Evolutionary conservation across 1,140 invertebrate species (phyloP).

Genomic region (Pogonognathellus flavescens): DNA sequence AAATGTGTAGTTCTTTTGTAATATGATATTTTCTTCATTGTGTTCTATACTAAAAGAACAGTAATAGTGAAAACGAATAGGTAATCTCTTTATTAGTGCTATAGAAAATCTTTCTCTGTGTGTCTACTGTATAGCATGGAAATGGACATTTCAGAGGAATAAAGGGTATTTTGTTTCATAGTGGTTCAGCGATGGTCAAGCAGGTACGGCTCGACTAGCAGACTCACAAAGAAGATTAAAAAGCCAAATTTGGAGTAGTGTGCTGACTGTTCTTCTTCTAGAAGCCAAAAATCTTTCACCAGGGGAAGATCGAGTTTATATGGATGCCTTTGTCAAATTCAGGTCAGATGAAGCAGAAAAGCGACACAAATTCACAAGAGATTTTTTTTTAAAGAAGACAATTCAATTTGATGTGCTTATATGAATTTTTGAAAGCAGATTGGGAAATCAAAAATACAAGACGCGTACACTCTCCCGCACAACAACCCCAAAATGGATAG

Average conservation of each 20-base stretch:
- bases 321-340: conserved; percentile 97
- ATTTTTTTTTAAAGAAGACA: not conserved
- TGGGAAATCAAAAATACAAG: conserved; percentile 98
- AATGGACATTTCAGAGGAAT: not conserved
- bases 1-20: too few relatives aligned
- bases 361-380: too few relatives aligned
- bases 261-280: conserved; percentile 95
- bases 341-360: conserved; percentile 71
- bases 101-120: too few relatives aligned
- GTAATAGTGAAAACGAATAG: too few relatives aligned
- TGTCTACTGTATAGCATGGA: too few relatives aligned
- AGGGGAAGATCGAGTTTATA: conserved; percentile 83
- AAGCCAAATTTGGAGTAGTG: conserved; percentile 94
- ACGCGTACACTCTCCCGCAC: conserved; percentile 91
- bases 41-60: too few relatives aligned
- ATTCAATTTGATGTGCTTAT: not conserved
- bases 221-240: conserved; percentile 86
- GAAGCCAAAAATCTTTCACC: conserved; percentile 92
- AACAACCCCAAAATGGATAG: conserved; percentile 90
- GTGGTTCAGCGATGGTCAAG: conserved; percentile 64
- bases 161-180: conserved; percentile 26
- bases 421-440: conserved; percentile 73
- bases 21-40: too few relatives aligned
- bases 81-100: too few relatives aligned
- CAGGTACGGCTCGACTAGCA: conserved; percentile 70